These are phyloP conservation scores for Sylvilagus floridanus DNA, from an alignment of 2,797 vertebrate species.

Conservation along the genomic window DNA sequence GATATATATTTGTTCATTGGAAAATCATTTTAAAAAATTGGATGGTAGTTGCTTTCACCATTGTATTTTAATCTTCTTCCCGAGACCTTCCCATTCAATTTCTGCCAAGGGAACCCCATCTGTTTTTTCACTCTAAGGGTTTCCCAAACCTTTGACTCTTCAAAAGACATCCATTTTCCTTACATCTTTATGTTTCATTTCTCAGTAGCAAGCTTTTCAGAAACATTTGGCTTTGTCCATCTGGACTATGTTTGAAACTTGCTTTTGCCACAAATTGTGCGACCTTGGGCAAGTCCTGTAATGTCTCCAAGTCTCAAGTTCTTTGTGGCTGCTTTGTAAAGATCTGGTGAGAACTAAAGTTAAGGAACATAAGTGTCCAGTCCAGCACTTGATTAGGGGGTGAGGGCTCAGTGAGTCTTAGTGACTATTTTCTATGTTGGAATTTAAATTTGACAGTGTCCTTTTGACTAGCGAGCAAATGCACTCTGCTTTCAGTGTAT, in stretches of 20 bases:
- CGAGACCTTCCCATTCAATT: background rate
- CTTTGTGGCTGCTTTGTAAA: background rate
- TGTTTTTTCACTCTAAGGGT: background rate
- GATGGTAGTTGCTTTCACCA: background rate
- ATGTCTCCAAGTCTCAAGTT: background rate
- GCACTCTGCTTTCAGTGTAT: background rate
- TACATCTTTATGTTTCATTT: background rate
- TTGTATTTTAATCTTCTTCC: background rate
- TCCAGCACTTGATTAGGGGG: background rate
- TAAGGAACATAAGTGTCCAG: background rate
- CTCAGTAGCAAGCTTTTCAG: background rate
- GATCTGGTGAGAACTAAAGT: background rate
- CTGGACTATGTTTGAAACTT: background rate
- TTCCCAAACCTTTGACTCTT: background rate
- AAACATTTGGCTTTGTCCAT: background rate
- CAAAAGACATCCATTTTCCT: background rate
- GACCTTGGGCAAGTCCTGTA: background rate
- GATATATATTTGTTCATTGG: background rate
- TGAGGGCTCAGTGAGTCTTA: background rate
- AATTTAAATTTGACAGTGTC: background rate
- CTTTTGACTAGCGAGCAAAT: background rate
- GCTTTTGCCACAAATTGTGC: background rate
- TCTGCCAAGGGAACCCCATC: background rate
- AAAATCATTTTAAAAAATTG: slow-evolving; percentile 21
- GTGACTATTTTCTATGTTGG: background rate